Evolutionary conservation across 2,113 vertebrate species (phyloP), one percentile per base, ranked within the genome.

Genomic region (Sclerurus mexicanus): DNA sequence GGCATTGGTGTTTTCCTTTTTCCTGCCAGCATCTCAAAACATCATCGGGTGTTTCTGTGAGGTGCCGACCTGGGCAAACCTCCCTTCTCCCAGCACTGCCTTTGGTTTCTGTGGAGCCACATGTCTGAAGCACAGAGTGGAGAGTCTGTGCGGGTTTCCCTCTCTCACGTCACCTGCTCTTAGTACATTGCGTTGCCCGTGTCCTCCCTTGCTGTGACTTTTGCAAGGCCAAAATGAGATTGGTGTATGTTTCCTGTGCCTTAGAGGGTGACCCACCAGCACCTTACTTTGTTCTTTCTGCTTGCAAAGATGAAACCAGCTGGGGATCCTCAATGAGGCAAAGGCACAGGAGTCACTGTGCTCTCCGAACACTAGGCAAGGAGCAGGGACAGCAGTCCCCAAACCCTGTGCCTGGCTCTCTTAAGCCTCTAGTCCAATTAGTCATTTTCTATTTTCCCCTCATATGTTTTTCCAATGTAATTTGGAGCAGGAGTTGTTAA

Each of bases 371-470:
- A 4, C 30, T 2, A 50, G 73, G 55, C 8, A 7, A 53, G 9
- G 35, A 68, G 40, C 22, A 63, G 50, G 60, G 53, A 90, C 81
- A 92, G 59, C 62, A 16, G 63, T 77, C 53, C 69, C 89, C 22
- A 8, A 60, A 85, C n/a, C 63, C 59, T 77, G 50, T 9, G 62
- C 73, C 90, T 95, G 68, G 82, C 55, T 84, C 72, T 97, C 90
- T 87, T 49, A 85, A 93, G 94, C 87, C 63, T 86, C 4, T 1
- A 90, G 56, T 94, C 94, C 96, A 91, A 90, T 96, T 97, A 97
- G 93, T 97, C 96, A 94, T 94, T 95, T 96, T 95, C 92, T 92
- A 90, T 93, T 97, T 96, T 97, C 84, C 95, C 74, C 82, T 97
- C 89, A 83, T 89, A 33, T 72, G 94, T 97, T 96, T 96, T 97